Evolutionary conservation across 2,113 vertebrate genomes (phyloP).

Genomic region (Peucedramus taeniatus): DNA sequence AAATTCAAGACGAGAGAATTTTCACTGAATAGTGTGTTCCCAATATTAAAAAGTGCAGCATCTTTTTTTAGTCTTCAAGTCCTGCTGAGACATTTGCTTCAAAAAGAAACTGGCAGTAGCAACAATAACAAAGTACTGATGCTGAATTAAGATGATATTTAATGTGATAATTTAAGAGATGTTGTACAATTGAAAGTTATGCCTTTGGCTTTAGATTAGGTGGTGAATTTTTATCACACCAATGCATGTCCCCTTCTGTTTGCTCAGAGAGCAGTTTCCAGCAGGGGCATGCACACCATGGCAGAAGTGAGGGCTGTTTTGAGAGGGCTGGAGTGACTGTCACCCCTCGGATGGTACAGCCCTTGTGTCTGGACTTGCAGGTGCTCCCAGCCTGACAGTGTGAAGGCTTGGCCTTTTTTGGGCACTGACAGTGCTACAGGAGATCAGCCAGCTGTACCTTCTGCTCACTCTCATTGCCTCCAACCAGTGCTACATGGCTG

Average conservation of each 20-base stretch:
- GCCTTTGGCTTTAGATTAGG: not conserved
- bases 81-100: not conserved
- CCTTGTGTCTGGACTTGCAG: not conserved
- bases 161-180: not conserved
- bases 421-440: not conserved
- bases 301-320: not conserved
- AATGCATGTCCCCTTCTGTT: not conserved
- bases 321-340: not conserved
- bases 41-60: not conserved
- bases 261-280: not conserved
- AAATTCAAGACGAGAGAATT: not conserved
- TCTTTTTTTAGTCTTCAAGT: not conserved
- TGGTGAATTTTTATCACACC: not conserved
- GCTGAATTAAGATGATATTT: not conserved
- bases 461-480: not conserved
- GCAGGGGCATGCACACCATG: not conserved
- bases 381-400: not conserved
- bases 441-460: not conserved
- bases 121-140: not conserved
- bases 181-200: not conserved
- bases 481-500: accelerated
- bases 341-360: accelerated
- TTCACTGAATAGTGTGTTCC: not conserved
- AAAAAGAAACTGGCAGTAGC: not conserved
- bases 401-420: not conserved